Base-by-base conservation (phyloP, 1,140 invertebrate genomes). In the Orussus abietinus region DNA sequence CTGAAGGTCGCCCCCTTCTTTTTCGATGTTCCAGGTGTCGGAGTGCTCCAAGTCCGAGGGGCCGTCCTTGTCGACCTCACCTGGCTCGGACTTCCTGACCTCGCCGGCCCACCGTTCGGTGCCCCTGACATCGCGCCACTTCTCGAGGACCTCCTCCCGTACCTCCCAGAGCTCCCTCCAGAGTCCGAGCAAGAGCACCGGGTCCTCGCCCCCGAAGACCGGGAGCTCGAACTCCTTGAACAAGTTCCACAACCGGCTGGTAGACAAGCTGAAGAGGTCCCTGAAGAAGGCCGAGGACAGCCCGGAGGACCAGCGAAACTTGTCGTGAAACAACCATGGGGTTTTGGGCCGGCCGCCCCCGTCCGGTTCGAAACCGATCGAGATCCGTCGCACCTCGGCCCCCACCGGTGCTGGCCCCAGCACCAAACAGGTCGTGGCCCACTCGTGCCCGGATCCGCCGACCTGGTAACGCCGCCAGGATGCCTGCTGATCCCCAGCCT, bases 171-270 rank as follows among this genome's bases (percentile, higher is more conserved):
- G 66, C 69, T 80, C 82, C 15, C 79, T 82, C 18, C 73, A 77
- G 11, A 80, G 81, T 20, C 82, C 75, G 38, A 75, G 77, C 65
- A 80, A 81, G 62, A 78, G 72, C 65, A 74, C 74, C 53, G 66
- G 73, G 55, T 78, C 75, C 51, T 81, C 80, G 37, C 79, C 81
- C 21, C 75, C 78, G 15, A 77, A 77, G 49, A 75, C 72, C 31
- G 75, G 74, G 33, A 77, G 61, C 42, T 75, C 75, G 12, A 79
- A 72, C 51, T 86, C 85, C 43, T 69, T 86, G 47, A 88, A 88
- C 51, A 90, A 90, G 73, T 90, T 92, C 66, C 87, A 90, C 76
- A 83, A 79, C 63, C 80, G 86, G 45, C 76, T 92, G 54, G 83
- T 92, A 45, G 87, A 91, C 64, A 89, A 89, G 69, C 66, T 92